These are phyloP conservation scores for Eulemur coronatus DNA, from an alignment of 2,797 vertebrate genomes.

Conservation along the genomic window DNA sequence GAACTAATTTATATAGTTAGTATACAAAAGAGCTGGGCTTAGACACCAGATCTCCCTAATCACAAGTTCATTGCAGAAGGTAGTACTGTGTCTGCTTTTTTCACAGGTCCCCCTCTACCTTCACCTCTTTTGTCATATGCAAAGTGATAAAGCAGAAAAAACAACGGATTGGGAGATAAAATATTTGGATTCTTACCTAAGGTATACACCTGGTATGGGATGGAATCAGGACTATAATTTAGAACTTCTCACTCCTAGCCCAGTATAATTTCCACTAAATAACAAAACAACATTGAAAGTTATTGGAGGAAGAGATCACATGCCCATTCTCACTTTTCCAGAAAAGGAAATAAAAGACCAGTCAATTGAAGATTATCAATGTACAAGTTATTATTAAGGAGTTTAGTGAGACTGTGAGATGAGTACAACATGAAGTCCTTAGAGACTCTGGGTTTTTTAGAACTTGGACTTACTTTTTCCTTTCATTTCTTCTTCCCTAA, in stretches of 20 bases:
- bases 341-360: neutral
- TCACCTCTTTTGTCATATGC: neutral
- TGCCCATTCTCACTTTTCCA: neutral
- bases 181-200: neutral
- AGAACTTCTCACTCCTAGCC: neutral
- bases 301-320: neutral
- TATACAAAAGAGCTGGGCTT: neutral
- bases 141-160: neutral
- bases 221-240: neutral
- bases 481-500: neutral
- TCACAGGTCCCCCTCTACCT: neutral
- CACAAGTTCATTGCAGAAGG: neutral
- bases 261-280: neutral
- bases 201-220: neutral
- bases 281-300: neutral
- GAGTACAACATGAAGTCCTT: neutral
- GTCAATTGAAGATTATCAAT: neutral
- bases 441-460: neutral
- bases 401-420: neutral
- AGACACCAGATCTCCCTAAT: neutral
- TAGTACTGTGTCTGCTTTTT: neutral
- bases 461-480: neutral
- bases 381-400: neutral
- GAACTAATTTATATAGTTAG: neutral
- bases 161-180: neutral